A percentile compares a stretch with the other conserved stretches of the same genome.
Conservation (phyloP, 2,797 vertebrate species). For the Botia almorhae region DNA sequence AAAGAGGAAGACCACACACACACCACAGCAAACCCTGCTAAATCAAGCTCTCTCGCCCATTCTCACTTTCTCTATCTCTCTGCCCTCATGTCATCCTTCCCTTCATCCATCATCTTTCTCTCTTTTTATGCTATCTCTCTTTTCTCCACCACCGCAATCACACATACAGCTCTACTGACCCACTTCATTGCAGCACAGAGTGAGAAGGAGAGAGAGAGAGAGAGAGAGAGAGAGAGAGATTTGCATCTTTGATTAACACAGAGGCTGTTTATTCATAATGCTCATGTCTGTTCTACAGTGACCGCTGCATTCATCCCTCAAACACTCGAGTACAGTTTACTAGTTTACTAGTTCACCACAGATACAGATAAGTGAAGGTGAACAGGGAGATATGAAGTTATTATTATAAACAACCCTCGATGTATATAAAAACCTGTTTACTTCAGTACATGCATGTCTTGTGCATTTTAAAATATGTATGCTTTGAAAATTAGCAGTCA, state of each 20-base stretch:
- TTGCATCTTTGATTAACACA: slow-evolving; percentile 53
- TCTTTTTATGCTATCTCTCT: slow-evolving; percentile 16
- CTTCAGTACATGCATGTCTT: neutral
- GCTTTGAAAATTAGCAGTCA: neutral
- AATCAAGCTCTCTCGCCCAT: slow-evolving; percentile 5
- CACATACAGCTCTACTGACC: slow-evolving; percentile 57
- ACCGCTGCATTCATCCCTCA: slow-evolving; percentile 16
- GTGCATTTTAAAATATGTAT: neutral
- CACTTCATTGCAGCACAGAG: slow-evolving; percentile 48
- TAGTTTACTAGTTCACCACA: neutral
- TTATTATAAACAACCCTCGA: slow-evolving; percentile 18
- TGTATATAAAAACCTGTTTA: neutral
- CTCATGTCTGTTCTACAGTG: slow-evolving; percentile 44
- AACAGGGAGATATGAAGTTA: neutral
- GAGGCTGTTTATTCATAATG: slow-evolving; percentile 22
- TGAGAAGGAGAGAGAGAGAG: slow-evolving; percentile 5
- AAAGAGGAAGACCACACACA: slow-evolving; percentile 45
- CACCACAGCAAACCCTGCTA: slow-evolving; percentile 9
- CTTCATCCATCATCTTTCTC: slow-evolving; percentile 6
- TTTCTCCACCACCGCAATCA: neutral
- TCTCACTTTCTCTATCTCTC: neutral
- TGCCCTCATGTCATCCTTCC: slow-evolving; percentile 9
- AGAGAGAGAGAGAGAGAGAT: neutral
- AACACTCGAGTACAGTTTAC: neutral
- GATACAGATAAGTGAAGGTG: neutral